These are phyloP conservation scores for Alauda arvensis DNA, from an alignment of 2,797 vertebrate genomes.

Conservation along the genomic window DNA sequence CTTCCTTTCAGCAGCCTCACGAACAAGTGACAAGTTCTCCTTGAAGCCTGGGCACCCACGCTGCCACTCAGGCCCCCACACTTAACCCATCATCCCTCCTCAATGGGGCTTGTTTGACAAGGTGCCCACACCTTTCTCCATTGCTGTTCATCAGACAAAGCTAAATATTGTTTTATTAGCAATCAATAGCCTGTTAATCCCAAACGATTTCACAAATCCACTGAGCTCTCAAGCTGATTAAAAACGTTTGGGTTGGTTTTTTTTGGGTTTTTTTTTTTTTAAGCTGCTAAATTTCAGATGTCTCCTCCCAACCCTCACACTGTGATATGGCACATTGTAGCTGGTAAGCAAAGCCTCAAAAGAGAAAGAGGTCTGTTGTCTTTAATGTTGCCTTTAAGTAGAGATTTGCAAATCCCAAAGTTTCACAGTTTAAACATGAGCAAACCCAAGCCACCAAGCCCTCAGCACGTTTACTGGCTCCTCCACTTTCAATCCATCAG, in stretches of 20 bases:
- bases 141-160: slow-evolving; percentile 74
- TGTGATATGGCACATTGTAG: slow-evolving; percentile 51
- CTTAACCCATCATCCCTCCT: slow-evolving; percentile 80
- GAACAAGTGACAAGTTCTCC: slow-evolving; percentile 78
- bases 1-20: slow-evolving; percentile 73
- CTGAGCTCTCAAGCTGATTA: slow-evolving; percentile 74
- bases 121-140: slow-evolving; percentile 79
- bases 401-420: not conserved
- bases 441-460: not conserved
- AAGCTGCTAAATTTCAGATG: slow-evolving; percentile 68
- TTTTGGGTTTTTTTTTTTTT: slow-evolving; percentile 35
- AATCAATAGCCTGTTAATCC: slow-evolving; percentile 83
- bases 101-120: slow-evolving; percentile 81
- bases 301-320: slow-evolving; percentile 41
- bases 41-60: slow-evolving; percentile 76
- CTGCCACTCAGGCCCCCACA: slow-evolving; percentile 74
- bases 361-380: slow-evolving; percentile 21
- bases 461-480: not conserved
- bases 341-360: slow-evolving; percentile 55
- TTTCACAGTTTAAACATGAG: slow-evolving; percentile 30
- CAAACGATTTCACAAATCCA: slow-evolving; percentile 79
- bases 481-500: not conserved
- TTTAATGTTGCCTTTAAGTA: slow-evolving; percentile 35
- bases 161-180: slow-evolving; percentile 90
- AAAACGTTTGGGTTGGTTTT: slow-evolving; percentile 20